Evolutionary conservation across 2,113 vertebrate genomes (phyloP).

Genomic region (Carettochelys insculpta): DNA sequence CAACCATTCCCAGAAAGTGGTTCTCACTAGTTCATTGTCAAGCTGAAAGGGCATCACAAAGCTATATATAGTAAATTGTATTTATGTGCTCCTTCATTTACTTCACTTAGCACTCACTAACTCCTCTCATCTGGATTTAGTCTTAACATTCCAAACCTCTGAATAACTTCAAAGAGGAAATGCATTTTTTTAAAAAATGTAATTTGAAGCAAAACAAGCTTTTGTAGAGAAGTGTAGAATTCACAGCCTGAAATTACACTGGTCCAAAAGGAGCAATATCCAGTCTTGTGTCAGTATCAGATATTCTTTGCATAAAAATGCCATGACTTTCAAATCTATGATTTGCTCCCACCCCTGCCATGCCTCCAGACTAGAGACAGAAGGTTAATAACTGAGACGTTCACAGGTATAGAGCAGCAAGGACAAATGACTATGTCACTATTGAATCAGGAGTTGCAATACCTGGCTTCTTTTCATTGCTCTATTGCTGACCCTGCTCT

Average conservation of each 20-base stretch:
- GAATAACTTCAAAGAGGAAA: not conserved
- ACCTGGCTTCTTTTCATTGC: not conserved
- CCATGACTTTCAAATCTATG: not conserved
- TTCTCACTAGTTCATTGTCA: no score
- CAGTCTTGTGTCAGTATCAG: not conserved
- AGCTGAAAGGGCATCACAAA: not conserved
- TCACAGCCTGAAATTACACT: not conserved
- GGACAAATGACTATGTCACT: rapidly evolving
- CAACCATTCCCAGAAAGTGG: no score
- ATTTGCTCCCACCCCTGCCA: no score
- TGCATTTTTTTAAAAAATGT: not conserved
- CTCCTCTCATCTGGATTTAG: not conserved
- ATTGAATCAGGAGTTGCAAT: not conserved
- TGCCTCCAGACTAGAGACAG: not conserved
- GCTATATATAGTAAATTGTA: not conserved
- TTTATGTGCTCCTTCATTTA: not conserved
- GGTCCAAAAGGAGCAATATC: not conserved
- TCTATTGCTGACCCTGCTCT: rapidly evolving
- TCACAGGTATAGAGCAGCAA: not conserved
- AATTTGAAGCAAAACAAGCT: not conserved
- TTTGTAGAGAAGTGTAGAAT: not conserved
- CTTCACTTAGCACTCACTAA: not conserved
- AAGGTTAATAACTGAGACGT: not conserved
- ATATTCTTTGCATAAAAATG: not conserved
- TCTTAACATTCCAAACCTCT: not conserved